Base-by-base conservation (phyloP, 2,797 vertebrate species). In the Anguilla pacifica region DNA sequence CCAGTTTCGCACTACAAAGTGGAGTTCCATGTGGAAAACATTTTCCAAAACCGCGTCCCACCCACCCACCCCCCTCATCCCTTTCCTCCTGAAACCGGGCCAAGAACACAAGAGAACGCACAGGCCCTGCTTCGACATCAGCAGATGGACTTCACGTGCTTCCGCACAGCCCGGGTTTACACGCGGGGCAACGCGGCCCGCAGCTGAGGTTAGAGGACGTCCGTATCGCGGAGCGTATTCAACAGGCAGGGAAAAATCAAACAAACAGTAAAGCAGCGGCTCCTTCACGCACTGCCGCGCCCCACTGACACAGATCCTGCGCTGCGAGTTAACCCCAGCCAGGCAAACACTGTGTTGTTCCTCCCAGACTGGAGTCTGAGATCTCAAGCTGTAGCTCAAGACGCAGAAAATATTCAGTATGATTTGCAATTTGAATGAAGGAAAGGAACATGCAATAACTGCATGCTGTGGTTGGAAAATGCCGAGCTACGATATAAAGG, bases 1-100 rank as follows among this genome's bases (percentile, higher is more conserved):
- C 74, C 46, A n/a, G 83, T 70, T 90, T 91, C 91, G 88, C 90
- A 92, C 91, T 91, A 92, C 92, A 93, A 91, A 93, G 91, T 89
- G 67, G 31, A 4, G 86, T 89, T 85, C 59, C 92, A 93, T 92
- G 92, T 93, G 93, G 92, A 92, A 92, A 83, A 64, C 88, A 91
- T 93, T 92, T 91, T 9, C 51, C 11, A 43, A 43, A 43, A 43
- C 39, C 39, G 39, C 39, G 86, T 89, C 88, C 59, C 2, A 0
- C 59, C 64, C 22, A 6, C 25, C 22, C 22, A 6, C 25, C 22
- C 31, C 51, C 79, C 3, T 3, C 39, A 43, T 43, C 0, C 19
- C 83, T 31, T 31, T 2, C 43, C 31, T 82, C 39, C 90, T 88
- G 87, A 89, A 90, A 31, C 35, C 6, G 13, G 83, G 77, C 89